Conservation (phyloP, 2,797 vertebrate genomes). For the Ctenochaetus hawaiiensis region DNA sequence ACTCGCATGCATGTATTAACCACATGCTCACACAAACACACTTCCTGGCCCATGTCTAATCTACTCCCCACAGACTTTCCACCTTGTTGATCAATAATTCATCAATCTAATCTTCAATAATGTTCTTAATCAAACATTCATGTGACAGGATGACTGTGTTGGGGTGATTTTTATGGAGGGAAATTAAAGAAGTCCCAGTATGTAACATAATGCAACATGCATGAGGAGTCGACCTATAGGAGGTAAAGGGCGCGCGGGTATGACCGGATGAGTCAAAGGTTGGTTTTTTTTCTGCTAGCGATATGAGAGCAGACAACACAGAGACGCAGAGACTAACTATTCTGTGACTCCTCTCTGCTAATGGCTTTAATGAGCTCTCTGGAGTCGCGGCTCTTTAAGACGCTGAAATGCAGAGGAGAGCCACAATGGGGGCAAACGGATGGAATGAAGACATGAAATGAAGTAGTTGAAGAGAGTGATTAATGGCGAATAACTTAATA, state of each 20-base stretch:
- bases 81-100: conserved; percentile 76
- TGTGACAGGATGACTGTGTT: conserved; percentile 44
- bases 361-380: conserved; percentile 77
- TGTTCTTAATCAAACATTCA: conserved; percentile 75
- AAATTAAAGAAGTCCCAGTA: conserved; percentile 45
- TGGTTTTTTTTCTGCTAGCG: conserved; percentile 10
- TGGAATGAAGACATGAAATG: conserved; percentile 50
- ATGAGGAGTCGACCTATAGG: conserved; percentile 36
- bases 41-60: conserved; percentile 48
- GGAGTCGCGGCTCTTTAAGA: conserved; percentile 54
- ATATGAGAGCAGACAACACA: conserved; percentile 37
- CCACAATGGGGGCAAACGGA: conserved; percentile 35
- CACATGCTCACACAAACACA: conserved; percentile 36
- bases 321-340: conserved; percentile 20
- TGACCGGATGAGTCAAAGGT: conserved; percentile 28
- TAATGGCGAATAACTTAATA: conserved; percentile 55
- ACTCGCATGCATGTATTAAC: conserved; percentile 24
- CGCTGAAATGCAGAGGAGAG: conserved; percentile 17
- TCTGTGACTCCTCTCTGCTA: conserved; percentile 58
- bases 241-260: conserved; percentile 13
- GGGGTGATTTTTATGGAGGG: conserved; percentile 54
- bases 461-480: conserved; percentile 44
- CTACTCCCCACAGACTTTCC: conserved; percentile 60
- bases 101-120: conserved; percentile 73
- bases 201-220: conserved; percentile 35